Conservation (phyloP, 2,888 invertebrate genomes). For the Ichneumon xanthorius region DNA sequence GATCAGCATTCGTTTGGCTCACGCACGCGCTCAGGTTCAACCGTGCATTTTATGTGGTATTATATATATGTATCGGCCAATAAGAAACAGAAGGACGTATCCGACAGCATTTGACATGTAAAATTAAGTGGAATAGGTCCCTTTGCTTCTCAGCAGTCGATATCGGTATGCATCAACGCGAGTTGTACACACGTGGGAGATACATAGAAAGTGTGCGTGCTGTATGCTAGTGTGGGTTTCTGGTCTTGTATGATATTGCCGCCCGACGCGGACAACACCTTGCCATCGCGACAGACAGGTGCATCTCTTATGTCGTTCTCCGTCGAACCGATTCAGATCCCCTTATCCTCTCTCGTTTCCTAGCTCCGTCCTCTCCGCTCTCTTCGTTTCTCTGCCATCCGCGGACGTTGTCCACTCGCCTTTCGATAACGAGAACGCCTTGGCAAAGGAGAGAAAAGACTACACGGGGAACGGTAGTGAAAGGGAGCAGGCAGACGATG, state of each 20-base stretch:
- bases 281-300: constrained; percentile 80
- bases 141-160: background rate
- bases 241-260: constrained; percentile 27
- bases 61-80: constrained; percentile 34
- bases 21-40: constrained; percentile 72
- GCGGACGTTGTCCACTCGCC: constrained; percentile 71
- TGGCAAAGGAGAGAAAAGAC: constrained; percentile 34
- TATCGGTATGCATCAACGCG: no score
- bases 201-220: constrained; percentile 20
- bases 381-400: constrained; percentile 50
- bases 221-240: background rate
- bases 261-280: constrained; percentile 72
- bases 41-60: constrained; percentile 62
- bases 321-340: constrained; percentile 54
- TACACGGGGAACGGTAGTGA: constrained; percentile 37
- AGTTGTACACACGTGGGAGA: background rate
- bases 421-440: constrained; percentile 76
- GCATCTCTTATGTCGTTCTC: constrained; percentile 71
- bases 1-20: constrained; percentile 78
- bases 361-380: constrained; percentile 55
- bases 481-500: constrained; percentile 59
- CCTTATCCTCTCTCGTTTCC: constrained; percentile 57
- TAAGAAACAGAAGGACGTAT: background rate
- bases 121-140: background rate
- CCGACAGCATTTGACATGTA: background rate